These are phyloP conservation scores for Sciurus vulgaris DNA, from an alignment of 2,797 vertebrate genomes.

Conservation along the genomic window DNA sequence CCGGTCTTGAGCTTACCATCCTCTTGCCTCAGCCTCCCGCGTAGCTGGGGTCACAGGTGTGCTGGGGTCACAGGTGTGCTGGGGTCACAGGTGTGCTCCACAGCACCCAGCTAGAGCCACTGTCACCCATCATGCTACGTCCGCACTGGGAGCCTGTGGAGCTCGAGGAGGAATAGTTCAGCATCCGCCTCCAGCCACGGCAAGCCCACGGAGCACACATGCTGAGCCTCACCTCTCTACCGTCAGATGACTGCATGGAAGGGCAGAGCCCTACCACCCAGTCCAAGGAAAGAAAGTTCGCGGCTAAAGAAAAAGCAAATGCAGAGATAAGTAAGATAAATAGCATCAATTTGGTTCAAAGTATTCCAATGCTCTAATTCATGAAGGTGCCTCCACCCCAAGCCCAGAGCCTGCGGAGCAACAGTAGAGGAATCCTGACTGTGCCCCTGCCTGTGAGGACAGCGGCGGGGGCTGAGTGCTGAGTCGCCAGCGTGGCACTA, in stretches of 20 bases:
- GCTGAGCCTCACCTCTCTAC: rapidly evolving
- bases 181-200: background rate
- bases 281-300: background rate
- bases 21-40: too few relatives aligned
- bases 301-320: background rate
- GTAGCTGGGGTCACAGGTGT: too few relatives aligned
- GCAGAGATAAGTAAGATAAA: background rate
- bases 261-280: rapidly evolving
- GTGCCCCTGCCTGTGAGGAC: rapidly evolving
- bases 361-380: background rate
- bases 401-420: background rate
- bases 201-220: rapidly evolving
- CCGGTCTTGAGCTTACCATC: too few relatives aligned
- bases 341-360: background rate
- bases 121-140: background rate
- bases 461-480: rapidly evolving
- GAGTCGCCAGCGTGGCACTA: background rate
- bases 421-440: rapidly evolving
- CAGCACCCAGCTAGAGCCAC: background rate
- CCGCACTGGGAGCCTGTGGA: background rate
- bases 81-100: too few relatives aligned
- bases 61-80: too few relatives aligned
- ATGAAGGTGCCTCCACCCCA: background rate
- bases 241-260: background rate
- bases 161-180: too few relatives aligned